Evolutionary conservation across 2,113 vertebrate genomes (phyloP).

Genomic region (Monopterus albus): DNA sequence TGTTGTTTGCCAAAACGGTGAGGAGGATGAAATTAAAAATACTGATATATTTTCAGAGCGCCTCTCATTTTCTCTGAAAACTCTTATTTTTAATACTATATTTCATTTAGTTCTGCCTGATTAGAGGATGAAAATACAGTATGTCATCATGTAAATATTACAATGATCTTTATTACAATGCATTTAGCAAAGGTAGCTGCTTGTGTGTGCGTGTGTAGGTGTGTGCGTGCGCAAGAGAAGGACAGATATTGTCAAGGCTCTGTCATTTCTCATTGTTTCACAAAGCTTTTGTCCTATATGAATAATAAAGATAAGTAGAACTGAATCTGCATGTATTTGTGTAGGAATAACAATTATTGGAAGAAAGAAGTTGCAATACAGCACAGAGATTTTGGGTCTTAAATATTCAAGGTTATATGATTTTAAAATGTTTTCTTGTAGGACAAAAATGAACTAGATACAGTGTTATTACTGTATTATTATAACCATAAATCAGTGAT

Average conservation of each 20-base stretch:
- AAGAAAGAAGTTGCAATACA: background rate
- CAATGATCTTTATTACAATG: background rate
- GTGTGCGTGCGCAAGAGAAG: background rate
- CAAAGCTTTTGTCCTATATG: background rate
- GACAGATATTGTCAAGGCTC: background rate
- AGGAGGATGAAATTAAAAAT: background rate
- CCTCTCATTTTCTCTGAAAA: constrained; percentile 16
- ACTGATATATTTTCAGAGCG: background rate
- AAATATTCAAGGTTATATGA: too few species aligned
- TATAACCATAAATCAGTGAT: background rate
- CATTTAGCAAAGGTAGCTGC: background rate
- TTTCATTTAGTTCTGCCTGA: constrained; percentile 12
- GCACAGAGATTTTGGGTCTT: background rate
- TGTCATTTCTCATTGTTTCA: background rate
- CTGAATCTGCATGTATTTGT: background rate
- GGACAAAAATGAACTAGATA: background rate
- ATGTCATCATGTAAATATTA: constrained; percentile 2
- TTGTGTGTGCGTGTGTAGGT: too few species aligned
- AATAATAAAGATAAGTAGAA: background rate
- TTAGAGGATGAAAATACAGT: constrained; percentile 1
- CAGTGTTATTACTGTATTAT: background rate
- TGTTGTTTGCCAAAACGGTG: constrained; percentile 3
- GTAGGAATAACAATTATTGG: background rate
- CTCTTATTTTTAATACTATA: background rate
- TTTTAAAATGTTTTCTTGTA: background rate